These are phyloP conservation scores for Odontophorus gujanensis DNA, from an alignment of 2,113 vertebrate genomes.

Conservation along the genomic window DNA sequence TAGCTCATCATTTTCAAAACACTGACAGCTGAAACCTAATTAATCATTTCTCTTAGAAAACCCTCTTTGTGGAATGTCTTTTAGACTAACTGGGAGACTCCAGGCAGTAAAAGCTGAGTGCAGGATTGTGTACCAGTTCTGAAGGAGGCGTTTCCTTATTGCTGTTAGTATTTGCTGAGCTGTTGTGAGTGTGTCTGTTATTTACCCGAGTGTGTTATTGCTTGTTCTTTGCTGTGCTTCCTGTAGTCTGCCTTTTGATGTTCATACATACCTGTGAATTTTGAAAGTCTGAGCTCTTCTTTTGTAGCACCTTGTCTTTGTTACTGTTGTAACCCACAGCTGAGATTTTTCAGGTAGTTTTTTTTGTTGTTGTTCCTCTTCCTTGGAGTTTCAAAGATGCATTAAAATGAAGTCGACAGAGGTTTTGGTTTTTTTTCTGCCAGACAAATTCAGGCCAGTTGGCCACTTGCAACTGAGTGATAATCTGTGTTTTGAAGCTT, in stretches of 20 bases:
- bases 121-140: background rate
- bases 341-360: background rate
- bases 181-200: background rate
- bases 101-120: background rate
- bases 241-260: background rate
- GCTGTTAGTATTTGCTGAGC: background rate
- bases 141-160: background rate
- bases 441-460: background rate
- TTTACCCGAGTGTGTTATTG: background rate
- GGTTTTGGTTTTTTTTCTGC: background rate
- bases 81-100: background rate
- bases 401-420: background rate
- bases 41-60: background rate
- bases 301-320: background rate
- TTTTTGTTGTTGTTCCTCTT: background rate
- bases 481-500: background rate
- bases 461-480: background rate
- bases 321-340: background rate
- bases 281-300: background rate
- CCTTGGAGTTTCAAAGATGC: background rate
- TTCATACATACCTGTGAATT: background rate
- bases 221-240: background rate
- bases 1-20: background rate
- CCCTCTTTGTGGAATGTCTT: background rate
- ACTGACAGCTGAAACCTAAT: background rate